Percentiles rank a stretch among this genome's conserved stretches.
These are phyloP conservation scores for Setipinna tenuifilis DNA, from an alignment of 2,797 vertebrate genomes.

Conservation along the genomic window DNA sequence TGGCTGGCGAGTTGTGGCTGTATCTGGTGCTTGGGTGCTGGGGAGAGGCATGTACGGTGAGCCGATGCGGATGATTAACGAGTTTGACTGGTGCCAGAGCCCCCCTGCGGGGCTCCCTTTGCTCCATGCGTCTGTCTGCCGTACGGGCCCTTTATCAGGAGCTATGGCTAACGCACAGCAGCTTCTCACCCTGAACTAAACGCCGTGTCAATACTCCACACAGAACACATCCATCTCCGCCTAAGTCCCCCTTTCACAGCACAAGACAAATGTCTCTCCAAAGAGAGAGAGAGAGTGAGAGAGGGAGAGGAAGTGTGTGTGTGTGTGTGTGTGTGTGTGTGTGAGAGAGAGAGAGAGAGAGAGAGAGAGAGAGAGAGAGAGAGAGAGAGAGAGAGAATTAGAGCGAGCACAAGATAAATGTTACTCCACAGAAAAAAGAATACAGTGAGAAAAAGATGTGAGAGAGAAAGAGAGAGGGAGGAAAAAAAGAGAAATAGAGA, in stretches of 20 bases:
- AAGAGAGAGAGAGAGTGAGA: not conserved
- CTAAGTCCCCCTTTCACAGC: slow-evolving; percentile 50
- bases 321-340: too few species aligned
- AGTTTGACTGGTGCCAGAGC: too few species aligned
- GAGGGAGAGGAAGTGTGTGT: too few species aligned
- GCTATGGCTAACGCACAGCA: slow-evolving; percentile 46
- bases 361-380: slow-evolving; percentile 4
- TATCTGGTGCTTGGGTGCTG: too few species aligned
- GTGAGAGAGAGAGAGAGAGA: not conserved
- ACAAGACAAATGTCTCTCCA: slow-evolving; percentile 26
- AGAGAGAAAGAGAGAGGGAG: not conserved
- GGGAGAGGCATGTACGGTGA: too few species aligned
- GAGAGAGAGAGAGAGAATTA: not conserved
- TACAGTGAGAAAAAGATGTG: too few species aligned
- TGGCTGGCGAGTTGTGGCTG: too few species aligned
- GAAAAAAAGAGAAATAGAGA: too few species aligned
- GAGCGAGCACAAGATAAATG: not conserved
- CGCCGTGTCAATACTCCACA: slow-evolving; percentile 76
- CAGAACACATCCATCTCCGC: slow-evolving; percentile 70
- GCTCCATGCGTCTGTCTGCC: not conserved
- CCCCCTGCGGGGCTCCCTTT: too few species aligned
- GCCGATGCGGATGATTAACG: too few species aligned
- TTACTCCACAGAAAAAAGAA: too few species aligned
- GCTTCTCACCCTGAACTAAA: slow-evolving; percentile 72
- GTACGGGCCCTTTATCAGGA: slow-evolving; percentile 38